Evolutionary conservation across 2,113 vertebrate species (phyloP).

Genomic region (Pagrus major): DNA sequence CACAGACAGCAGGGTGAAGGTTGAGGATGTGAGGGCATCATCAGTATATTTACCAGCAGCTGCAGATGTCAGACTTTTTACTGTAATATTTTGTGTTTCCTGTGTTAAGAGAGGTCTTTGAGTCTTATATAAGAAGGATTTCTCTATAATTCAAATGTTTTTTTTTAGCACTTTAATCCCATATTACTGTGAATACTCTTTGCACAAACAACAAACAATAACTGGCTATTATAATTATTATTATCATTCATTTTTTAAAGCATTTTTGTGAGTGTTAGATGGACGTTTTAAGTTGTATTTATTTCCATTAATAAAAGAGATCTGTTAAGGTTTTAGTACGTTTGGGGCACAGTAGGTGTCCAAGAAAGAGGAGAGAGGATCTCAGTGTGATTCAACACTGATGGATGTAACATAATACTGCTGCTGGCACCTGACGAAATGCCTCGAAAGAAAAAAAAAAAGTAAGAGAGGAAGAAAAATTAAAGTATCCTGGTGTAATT

Average conservation of each 20-base stretch:
- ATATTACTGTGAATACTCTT: not conserved
- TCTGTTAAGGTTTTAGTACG: not conserved
- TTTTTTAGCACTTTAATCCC: constrained; percentile 18
- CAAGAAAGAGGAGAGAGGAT: not conserved
- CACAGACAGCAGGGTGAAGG: not conserved
- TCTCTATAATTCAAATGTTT: not conserved
- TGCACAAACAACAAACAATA: not conserved
- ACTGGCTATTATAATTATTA: not conserved
- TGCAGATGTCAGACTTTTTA: not conserved
- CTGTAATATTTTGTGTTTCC: not conserved
- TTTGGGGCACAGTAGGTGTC: not conserved
- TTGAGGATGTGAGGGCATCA: not conserved
- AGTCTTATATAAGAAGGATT: constrained; percentile 33
- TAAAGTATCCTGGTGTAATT: constrained; percentile 27
- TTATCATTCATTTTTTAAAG: too few species aligned
- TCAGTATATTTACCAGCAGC: not conserved
- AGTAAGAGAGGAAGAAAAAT: constrained; percentile 25
- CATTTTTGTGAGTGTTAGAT: too few species aligned
- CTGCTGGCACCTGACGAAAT: constrained; percentile 19
- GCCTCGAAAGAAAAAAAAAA: not conserved
- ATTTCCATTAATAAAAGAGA: not conserved
- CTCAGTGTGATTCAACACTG: constrained; percentile 26
- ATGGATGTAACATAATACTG: constrained; percentile 39
- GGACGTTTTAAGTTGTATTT: not conserved
- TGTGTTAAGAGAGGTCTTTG: not conserved